phyloP scores from a whole-genome alignment of 2,113 vertebrate species.

The Xenus cinereus region DNA sequence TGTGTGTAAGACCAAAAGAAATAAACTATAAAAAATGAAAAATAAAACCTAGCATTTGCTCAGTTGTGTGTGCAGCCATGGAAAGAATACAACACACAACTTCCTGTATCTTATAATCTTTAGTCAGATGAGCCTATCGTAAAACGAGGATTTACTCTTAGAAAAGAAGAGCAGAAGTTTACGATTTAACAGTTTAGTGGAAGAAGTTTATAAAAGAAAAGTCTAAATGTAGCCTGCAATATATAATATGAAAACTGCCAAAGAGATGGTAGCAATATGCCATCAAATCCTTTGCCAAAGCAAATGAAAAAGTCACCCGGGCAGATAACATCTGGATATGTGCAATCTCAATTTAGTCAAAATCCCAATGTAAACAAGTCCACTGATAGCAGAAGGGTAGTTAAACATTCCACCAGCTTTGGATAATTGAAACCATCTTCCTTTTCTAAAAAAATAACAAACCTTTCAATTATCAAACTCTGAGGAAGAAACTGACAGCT shows the following conservation, averaged over 20 bases:
- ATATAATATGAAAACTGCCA: constrained; percentile 16
- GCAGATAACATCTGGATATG: constrained; percentile 78
- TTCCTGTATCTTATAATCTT: not conserved
- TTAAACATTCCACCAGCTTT: constrained; percentile 75
- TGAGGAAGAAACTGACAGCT: constrained; percentile 54
- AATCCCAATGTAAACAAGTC: constrained; percentile 76
- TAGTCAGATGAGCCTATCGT: not conserved
- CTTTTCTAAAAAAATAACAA: constrained; percentile 34
- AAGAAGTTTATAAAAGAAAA: not conserved
- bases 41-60: not conserved
- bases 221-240: not conserved
- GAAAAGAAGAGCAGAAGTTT: not conserved
- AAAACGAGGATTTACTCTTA: not conserved
- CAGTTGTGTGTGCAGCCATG: not conserved
- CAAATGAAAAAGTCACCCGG: constrained; percentile 50
- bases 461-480: constrained; percentile 59
- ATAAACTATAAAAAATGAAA: not conserved
- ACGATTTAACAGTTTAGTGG: not conserved
- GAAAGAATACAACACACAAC: not conserved
- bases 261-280: constrained; percentile 58
- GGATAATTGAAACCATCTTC: constrained; percentile 78
- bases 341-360: constrained; percentile 76
- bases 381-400: constrained; percentile 73
- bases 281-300: constrained; percentile 51
- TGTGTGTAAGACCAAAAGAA: not conserved